Conservation (phyloP, 2,888 invertebrate species). For the Stenotaenia linearis region DNA sequence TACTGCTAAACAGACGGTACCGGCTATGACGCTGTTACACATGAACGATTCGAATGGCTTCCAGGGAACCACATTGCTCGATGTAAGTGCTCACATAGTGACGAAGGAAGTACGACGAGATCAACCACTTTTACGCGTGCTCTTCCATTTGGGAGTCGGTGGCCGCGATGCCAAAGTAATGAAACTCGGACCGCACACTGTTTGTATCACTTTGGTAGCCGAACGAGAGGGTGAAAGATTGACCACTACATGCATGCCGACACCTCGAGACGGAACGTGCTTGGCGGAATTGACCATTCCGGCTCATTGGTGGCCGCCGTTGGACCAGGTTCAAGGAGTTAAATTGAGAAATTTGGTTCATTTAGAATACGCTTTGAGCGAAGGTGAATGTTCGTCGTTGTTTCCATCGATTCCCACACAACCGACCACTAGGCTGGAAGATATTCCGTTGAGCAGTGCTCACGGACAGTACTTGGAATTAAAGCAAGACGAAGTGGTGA, state of each 20-base stretch:
- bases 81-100: conserved; percentile 92
- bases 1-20: conserved; percentile 89
- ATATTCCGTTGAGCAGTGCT: conserved; percentile 58
- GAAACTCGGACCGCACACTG: not conserved
- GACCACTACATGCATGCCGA: conserved; percentile 87
- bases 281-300: conserved; percentile 82
- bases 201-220: conserved; percentile 35
- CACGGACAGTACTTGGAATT: conserved; percentile 77
- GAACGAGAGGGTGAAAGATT: conserved; percentile 54
- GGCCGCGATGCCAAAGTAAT: conserved; percentile 43
- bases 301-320: conserved; percentile 74
- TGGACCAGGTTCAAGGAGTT: conserved; percentile 32
- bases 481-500: conserved; percentile 73
- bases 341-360: conserved; percentile 29
- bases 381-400: conserved; percentile 27
- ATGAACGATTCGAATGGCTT: conserved; percentile 14
- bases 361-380: conserved; percentile 28
- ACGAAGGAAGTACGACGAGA: conserved; percentile 77
- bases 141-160: conserved; percentile 76
- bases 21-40: conserved; percentile 79
- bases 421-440: conserved; percentile 28
- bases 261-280: conserved; percentile 87
- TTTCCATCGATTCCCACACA: conserved; percentile 30
- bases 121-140: conserved; percentile 81
- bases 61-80: conserved; percentile 45